Conservation (phyloP, 2,888 invertebrate species). For the Chloroclysta siterata region DNA sequence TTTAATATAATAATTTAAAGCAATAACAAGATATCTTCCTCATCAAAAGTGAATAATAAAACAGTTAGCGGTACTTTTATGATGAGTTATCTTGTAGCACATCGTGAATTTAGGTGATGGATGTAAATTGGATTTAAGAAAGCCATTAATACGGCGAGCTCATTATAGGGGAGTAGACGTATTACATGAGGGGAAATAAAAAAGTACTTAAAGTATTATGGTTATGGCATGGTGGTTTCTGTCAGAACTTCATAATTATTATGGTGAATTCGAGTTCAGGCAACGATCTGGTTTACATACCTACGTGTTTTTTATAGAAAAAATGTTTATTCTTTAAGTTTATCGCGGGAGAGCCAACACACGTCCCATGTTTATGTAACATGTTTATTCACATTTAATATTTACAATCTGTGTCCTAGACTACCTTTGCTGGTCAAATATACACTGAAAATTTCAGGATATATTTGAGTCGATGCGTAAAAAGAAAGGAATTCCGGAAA, state of each 20-base stretch:
- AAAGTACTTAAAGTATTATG: slow-evolving; percentile 64
- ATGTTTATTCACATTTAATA: too few relatives aligned
- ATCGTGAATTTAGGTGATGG: slow-evolving; percentile 54
- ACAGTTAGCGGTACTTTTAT: slow-evolving; percentile 37
- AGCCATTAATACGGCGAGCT: slow-evolving; percentile 54
- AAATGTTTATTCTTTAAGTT: too few relatives aligned
- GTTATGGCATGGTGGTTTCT: slow-evolving; percentile 24
- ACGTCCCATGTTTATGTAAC: too few relatives aligned
- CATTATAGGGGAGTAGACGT: slow-evolving; percentile 59
- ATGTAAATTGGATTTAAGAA: slow-evolving; percentile 69
- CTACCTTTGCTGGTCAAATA: too few relatives aligned
- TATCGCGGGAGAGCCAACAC: too few relatives aligned
- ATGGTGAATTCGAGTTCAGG: background rate
- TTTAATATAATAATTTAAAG: slow-evolving; percentile 15
- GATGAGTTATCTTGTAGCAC: slow-evolving; percentile 38
- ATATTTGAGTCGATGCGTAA: too few relatives aligned
- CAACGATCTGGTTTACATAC: too few relatives aligned
- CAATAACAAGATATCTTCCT: slow-evolving; percentile 15
- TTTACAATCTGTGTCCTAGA: too few relatives aligned
- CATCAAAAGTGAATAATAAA: slow-evolving; percentile 36
- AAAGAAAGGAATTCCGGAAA: too few relatives aligned
- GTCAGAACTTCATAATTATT: slow-evolving; percentile 14
- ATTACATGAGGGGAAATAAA: slow-evolving; percentile 73
- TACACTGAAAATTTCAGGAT: too few relatives aligned
- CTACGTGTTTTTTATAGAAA: too few relatives aligned